Evolutionary conservation across 2,797 vertebrate species (phyloP).

Genomic region (Anolis apletophallus): DNA sequence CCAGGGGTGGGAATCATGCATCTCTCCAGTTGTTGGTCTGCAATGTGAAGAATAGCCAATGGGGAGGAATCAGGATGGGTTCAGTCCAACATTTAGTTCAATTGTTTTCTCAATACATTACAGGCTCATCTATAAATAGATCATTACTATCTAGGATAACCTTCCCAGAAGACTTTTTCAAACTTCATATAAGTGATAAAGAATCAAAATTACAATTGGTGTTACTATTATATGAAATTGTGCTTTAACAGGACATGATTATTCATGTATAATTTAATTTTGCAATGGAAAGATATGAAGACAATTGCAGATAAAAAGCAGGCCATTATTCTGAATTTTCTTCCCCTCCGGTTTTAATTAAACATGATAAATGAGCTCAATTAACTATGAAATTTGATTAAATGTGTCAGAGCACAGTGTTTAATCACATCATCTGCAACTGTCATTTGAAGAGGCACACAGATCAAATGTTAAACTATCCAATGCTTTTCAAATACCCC

Average conservation of each 20-base stretch:
- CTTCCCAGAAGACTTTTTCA: not conserved
- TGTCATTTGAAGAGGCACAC: not conserved
- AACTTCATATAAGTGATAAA: not conserved
- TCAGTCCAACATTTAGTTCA: not conserved
- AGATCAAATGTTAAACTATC: not conserved
- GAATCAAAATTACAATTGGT: not conserved
- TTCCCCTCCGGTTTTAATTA: not conserved
- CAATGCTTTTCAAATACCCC: not conserved
- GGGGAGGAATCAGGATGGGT: too few relatives aligned
- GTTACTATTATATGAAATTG: not conserved
- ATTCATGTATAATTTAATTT: not conserved
- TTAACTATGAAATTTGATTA: not conserved
- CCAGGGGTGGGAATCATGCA: too few relatives aligned
- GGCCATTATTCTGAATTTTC: not conserved
- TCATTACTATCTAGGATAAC: not conserved
- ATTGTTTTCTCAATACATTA: not conserved
- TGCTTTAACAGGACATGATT: not conserved
- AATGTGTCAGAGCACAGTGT: not conserved
- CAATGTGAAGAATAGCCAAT: too few relatives aligned
- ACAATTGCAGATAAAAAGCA: not conserved
- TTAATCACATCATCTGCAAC: not conserved
- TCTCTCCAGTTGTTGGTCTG: too few relatives aligned
- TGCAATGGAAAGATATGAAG: not conserved
- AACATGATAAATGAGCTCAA: not conserved
- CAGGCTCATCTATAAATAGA: not conserved